Evolutionary conservation across 2,797 vertebrate species (phyloP), one percentile per base, ranked within the genome.

Genomic region (Cynopterus sphinx): DNA sequence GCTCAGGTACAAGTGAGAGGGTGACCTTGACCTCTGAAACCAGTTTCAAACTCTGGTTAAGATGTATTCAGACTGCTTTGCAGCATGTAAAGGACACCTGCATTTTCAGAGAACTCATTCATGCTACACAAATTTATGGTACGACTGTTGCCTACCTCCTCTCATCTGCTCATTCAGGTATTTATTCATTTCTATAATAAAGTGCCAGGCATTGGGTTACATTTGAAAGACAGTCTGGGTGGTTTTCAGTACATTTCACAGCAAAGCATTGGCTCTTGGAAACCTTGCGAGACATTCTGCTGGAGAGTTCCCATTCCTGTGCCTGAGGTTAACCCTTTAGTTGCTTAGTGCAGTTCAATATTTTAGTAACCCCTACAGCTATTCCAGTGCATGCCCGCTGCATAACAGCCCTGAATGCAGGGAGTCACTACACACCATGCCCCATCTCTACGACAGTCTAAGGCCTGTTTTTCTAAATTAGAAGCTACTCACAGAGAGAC

Each of bases 21-120:
- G 73, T 49, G 77, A 90, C 85, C 68, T 86, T 82, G 71, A 91
- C 33, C 65, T 88, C 79, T 31, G 22, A 61, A 94, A 57, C 24
- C 16, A 33, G 16, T 53, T 43, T 83, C 51, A 91, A 71, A 63
- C 2, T 8, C 53, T 22, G 33, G 26, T 93, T 57, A 86, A 93
- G 86, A 73, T 65, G 31, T 12, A 39, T 21, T 92, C 57, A 17
- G 71, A 51, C 26, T 43, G 75, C n/a, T 90, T 13, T 59, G 79
- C 19, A 0, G 2, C 51, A 17, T 41, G 46, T 7, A 36, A 68
- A 55, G 61, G 31, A 78, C 82, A 43, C 24, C 17, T 31, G 68
- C 13, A 19, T 93, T 79, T 87, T 93, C 92, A 82, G 84, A 71
- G 36, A 67, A 39, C 55, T 55, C 17, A 19, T n/a, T 46, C 65